Percentiles rank a stretch among this genome's conserved stretches.
Conservation (phyloP, 2,113 vertebrate species). For the Spizaetus ornatus region DNA sequence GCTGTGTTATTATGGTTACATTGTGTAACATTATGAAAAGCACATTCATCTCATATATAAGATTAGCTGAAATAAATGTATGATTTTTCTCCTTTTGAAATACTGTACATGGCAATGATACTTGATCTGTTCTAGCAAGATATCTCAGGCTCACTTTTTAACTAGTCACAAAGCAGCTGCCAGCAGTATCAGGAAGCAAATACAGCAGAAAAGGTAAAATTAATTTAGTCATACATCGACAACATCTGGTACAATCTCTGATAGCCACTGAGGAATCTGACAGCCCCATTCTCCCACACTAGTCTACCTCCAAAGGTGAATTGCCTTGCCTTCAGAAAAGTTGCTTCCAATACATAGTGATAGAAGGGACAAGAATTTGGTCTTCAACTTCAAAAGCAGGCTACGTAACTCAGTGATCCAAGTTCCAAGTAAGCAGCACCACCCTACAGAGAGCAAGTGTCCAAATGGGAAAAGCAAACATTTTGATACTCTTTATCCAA, state of each 20-base stretch:
- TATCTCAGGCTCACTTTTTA: constrained; percentile 34
- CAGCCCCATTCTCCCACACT: neutral
- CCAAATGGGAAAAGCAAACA: neutral
- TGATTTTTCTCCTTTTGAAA: constrained; percentile 48
- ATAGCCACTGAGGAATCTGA: neutral
- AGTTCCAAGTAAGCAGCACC: neutral
- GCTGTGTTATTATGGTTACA: constrained; percentile 52
- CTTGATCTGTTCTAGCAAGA: constrained; percentile 15
- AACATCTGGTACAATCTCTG: constrained; percentile 10
- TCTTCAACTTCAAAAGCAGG: neutral
- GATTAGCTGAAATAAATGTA: constrained; percentile 60
- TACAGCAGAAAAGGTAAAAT: neutral
- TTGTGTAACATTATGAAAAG: constrained; percentile 62
- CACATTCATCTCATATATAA: constrained; percentile 35
- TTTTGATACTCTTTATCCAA: neutral
- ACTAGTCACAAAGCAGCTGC: constrained; percentile 45
- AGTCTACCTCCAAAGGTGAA: neutral
- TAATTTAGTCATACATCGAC: neutral
- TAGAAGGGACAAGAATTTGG: neutral
- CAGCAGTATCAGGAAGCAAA: constrained; percentile 13
- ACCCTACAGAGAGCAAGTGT: neutral
- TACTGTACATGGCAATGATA: neutral
- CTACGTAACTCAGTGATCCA: neutral
- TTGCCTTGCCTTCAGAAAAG: neutral
- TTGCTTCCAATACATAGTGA: neutral